Base-by-base conservation (phyloP, 1,140 invertebrate species). In the Agrypnia vestita region DNA sequence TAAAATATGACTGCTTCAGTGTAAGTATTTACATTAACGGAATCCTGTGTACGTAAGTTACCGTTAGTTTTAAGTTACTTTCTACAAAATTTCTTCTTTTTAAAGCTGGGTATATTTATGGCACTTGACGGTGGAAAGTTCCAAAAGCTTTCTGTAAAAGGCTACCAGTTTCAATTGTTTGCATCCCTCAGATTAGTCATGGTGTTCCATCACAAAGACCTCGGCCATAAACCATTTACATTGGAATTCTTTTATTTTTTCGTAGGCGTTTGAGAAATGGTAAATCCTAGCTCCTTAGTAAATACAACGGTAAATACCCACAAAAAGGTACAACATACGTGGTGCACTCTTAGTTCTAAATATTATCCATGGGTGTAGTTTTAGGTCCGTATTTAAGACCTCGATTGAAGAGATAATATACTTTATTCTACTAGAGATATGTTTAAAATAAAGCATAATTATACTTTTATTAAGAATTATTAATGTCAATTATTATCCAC, bases 151-250 rank as follows among this genome's bases (percentile, higher is more conserved):
- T 17, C 25, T 56, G 17, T 71, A 74, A n/a, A 55, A 11, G 21
- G 71, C 71, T 74, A 74, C 71, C 35, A 74, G 49, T 55, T 74
- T 74, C 53, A 19, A 55, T 74, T 74, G 71, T 59, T 35, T 15
- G 7, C 25, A 44, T 15, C 44, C 71, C 71, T 74, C 71, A 56
- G 25, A 74, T 74, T 74, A 74, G 71, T 44, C 51, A 44, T 56
- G 51, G 71, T 55, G n/a, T 74, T 44, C 4, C 44, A 11, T 35
- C 25, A 71, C 44, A 15, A 71, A 71, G 17, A n/a, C 51, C 4
- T 56, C 35, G 8, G n/a, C 19, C 46, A 71, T 71, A 71, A 51
- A 71, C 25, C 46, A 71, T 71, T 71, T 64, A 25, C 19, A 64
- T 12, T 64, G 13, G 61, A 64, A 64, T 64, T 64, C n/a, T n/a